Percentiles rank a stretch among this genome's conserved stretches.
Evolutionary conservation across 2,797 vertebrate genomes (phyloP).

Genomic region (Okamejei kenojei): DNA sequence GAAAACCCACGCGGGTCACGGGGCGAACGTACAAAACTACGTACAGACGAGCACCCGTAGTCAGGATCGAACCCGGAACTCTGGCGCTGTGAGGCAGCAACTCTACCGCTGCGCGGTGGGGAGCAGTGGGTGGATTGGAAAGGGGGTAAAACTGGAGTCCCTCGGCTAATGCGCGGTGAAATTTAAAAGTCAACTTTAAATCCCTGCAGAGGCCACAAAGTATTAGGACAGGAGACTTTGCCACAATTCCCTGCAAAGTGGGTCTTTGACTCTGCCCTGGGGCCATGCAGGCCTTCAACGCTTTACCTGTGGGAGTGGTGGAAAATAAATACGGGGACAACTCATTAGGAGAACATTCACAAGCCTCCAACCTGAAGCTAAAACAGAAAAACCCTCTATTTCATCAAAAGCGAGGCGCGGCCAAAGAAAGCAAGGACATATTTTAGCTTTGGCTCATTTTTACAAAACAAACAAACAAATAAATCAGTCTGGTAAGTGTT

Average conservation of each 20-base stretch:
- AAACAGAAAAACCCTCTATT: background rate
- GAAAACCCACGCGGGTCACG: too few species aligned
- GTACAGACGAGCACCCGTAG: too few species aligned
- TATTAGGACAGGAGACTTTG: background rate
- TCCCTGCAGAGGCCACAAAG: background rate
- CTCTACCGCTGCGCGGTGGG: too few species aligned
- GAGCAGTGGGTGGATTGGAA: too few species aligned
- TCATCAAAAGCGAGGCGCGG: background rate
- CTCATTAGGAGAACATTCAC: background rate
- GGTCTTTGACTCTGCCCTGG: background rate
- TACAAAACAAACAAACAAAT: conserved; percentile 8
- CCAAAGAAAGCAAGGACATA: conserved; percentile 10
- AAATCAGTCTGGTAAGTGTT: background rate
- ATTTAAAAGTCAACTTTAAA: background rate
- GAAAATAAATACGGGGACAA: background rate
- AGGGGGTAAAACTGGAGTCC: background rate
- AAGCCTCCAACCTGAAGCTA: background rate
- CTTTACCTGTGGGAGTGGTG: conserved; percentile 3
- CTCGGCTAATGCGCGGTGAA: background rate
- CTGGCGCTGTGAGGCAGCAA: too few species aligned
- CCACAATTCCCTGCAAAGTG: conserved; percentile 7
- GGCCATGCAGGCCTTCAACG: background rate
- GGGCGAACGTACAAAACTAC: too few species aligned
- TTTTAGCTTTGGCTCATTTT: background rate
- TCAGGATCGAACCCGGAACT: too few species aligned